Evolutionary conservation across 2,113 vertebrate genomes (phyloP).

Genomic region (Erinaceus europaeus): DNA sequence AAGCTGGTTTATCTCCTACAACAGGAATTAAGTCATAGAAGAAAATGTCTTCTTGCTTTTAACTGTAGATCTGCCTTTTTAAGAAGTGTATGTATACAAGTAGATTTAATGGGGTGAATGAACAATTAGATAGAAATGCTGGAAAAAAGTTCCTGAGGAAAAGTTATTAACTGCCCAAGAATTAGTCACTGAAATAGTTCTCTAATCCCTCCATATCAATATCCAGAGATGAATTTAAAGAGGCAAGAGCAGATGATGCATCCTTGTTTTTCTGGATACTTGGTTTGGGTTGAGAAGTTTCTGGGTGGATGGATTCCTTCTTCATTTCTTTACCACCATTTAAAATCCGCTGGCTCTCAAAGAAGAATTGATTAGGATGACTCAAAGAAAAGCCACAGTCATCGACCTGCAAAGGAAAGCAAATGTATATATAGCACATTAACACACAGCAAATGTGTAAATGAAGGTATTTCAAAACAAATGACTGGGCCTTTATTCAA

Average conservation of each 20-base stretch:
- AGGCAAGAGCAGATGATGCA: constrained; percentile 49
- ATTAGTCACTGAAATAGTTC: constrained; percentile 83
- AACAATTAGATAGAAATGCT: neutral
- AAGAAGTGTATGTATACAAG: neutral
- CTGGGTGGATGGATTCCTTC: constrained; percentile 83
- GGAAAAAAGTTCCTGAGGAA: neutral
- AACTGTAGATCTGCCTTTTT: neutral
- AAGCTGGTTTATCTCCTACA: neutral
- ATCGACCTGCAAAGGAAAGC: constrained; percentile 84
- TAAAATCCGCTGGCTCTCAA: constrained; percentile 88
- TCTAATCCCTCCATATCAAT: constrained; percentile 88
- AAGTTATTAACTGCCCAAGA: neutral
- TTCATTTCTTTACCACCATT: constrained; percentile 86
- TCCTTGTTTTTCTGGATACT: constrained; percentile 69
- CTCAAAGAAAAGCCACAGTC: constrained; percentile 93
- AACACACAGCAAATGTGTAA: neutral
- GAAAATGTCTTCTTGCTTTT: neutral
- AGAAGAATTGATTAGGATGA: constrained; percentile 98
- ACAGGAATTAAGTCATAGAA: neutral
- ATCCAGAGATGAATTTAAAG: constrained; percentile 69
- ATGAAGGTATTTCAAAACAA: neutral
- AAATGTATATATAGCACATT: constrained; percentile 16
- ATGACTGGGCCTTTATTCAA: neutral
- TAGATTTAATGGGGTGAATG: neutral
- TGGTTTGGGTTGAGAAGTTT: constrained; percentile 78